Evolutionary conservation across 2,888 invertebrate genomes (phyloP).

Genomic region (Pandemis corylana): DNA sequence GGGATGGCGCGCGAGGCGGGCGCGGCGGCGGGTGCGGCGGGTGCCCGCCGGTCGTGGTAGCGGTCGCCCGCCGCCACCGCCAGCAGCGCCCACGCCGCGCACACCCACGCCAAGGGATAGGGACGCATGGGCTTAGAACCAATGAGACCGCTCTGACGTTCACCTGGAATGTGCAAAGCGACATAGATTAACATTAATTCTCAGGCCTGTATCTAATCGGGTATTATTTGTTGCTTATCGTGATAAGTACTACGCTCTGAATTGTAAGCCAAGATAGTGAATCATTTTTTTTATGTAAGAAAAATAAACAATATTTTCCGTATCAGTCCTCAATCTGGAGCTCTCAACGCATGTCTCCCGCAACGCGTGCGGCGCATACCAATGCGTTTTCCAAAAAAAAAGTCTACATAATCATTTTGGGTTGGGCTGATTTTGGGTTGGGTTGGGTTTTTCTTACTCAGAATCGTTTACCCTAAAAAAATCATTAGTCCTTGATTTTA

Average conservation of each 20-base stretch:
- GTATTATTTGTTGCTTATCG: not conserved
- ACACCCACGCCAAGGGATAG: not conserved
- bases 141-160: not conserved
- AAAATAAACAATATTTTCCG: not conserved
- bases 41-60: slow-evolving; percentile 36
- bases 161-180: not conserved
- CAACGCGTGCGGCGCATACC: not conserved
- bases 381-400: too few species aligned
- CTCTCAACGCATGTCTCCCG: not conserved
- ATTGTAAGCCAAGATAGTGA: not conserved
- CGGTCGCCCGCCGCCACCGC: not conserved
- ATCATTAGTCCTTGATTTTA: too few species aligned
- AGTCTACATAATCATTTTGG: too few species aligned
- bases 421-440: too few species aligned
- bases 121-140: not conserved
- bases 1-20: not conserved
- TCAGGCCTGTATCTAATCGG: not conserved
- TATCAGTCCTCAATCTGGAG: not conserved
- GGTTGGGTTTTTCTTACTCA: too few species aligned
- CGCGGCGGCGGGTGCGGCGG: not conserved
- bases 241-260: not conserved
- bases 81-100: not conserved
- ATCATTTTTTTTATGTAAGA: not conserved
- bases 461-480: too few species aligned
- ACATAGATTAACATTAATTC: not conserved